Base-by-base conservation (phyloP, 2,113 vertebrate genomes). In the Myxocyprinus asiaticus region DNA sequence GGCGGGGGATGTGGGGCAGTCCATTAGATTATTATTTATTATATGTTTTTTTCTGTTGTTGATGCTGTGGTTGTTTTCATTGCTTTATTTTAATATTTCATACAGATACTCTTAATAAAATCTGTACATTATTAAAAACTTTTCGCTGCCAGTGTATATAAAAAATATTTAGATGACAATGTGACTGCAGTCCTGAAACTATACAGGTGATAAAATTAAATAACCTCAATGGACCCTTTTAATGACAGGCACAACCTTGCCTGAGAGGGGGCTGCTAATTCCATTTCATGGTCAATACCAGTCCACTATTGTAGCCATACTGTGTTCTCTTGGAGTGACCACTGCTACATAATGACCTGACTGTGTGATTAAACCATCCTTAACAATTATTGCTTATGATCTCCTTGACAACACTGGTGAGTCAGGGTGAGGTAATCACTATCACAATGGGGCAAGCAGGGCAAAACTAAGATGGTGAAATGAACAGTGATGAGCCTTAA, bases 311-410 rank as follows among this genome's bases (percentile, higher is more conserved):
- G 44, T 14, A 76, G 62, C 43, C 62, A 15, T 43, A 76, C 74
- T 7, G 15, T 44, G 63, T 43, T n/a, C 10, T 67, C 55, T 45
- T 59, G 53, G 3, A 74, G 73, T 53, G 51, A 53, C 15, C 73
- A 44, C n/a, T 53, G 73, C 67, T 53, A 71, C 14, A 55, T 53
- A 22, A 81, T 65, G 67, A 67, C 33, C 81, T 76, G 66, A 72
- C 58, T 73, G 66, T 55, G n/a, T 62, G 75, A 83, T 83, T 83
- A 84, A 79, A 74, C 51, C 72, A 63, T 81, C 76, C 71, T 10
- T 17, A 65, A 17, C 82, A 81, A 70, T 84, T 82, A 68, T 64
- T 68, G 66, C 50, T 69, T 12, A 68, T 81, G 77, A 84, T 80
- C 68, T 70, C 72, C 59, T 78, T 78, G 67, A 75, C 63, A 67